Evolutionary conservation across 1,140 invertebrate genomes (phyloP), one percentile per base, ranked within the genome.

Genomic region (Atta colombica): DNA sequence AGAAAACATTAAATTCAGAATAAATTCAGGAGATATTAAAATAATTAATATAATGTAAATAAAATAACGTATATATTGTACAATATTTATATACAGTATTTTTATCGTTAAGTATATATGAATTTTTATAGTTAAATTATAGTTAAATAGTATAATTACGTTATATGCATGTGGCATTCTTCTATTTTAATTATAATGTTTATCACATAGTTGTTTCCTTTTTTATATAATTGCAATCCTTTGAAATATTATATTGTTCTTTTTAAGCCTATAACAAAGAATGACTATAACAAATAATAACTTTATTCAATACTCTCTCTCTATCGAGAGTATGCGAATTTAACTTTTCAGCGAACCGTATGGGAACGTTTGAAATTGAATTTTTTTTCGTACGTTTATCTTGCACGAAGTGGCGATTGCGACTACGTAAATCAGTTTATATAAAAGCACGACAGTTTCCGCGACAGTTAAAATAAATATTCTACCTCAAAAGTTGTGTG

Each of bases 371-470:
- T 69, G 53, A 84, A 74, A 84, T 84, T 84, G 80, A 84, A 84
- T 84, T 74, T 84, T 84, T 69, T 75, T 61, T 84, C 69, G 55
- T 61, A 51, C 80, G 55, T 75, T 84, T 84, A 75, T 61, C 55
- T 75, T 84, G 69, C 80, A 55, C 80, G 39, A 74, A 74, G 69
- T 61, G 39, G 80, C 69, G 55, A 84, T 84, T 51, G 80, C 69
- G 69, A 75, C 80, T 74, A 84, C 80, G 80, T 84, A 75, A 75
- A 84, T 75, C 80, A 61, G 80, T 84, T 84, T 84, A 75, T 84
- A 75, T 84, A 84, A 75, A 75, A 75, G 80, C 80, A 74, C 55
- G 55, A 61, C 80, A 75, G 69, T 61, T 55, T 21, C 14, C 39
- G 69, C 80, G 28, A 75, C 80, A 75, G 80, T 84, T 61, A 74